phyloP scores from a whole-genome alignment of 2,113 vertebrate genomes.

The Psettodes erumei region DNA sequence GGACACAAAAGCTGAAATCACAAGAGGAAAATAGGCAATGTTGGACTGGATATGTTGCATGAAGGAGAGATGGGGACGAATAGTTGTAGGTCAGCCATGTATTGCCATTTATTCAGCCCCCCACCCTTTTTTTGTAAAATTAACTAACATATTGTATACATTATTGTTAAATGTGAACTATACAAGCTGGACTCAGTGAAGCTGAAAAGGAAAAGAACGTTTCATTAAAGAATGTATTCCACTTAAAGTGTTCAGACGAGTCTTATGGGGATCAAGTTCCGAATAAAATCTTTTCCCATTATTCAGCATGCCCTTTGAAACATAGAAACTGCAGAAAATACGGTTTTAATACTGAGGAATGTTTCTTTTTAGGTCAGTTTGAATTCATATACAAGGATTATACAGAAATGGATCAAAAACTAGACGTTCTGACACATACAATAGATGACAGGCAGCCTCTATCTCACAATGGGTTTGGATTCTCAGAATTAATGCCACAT shows the following conservation, averaged over 20 bases:
- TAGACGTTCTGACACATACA: background rate
- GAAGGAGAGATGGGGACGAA: slow-evolving; percentile 5
- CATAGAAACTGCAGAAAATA: background rate
- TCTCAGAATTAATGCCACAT: background rate
- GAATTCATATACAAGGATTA: background rate
- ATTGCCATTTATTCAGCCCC: background rate
- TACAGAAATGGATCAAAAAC: background rate
- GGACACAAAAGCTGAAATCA: slow-evolving; percentile 19
- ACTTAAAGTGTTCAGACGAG: background rate
- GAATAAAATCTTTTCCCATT: background rate
- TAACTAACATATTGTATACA: slow-evolving; percentile 1
- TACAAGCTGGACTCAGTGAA: background rate
- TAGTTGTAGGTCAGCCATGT: slow-evolving; percentile 17
- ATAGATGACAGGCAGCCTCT: background rate
- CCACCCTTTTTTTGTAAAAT: background rate
- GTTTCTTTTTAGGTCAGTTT: background rate
- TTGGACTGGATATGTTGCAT: slow-evolving; percentile 18
- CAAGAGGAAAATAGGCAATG: background rate
- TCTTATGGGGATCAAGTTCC: background rate
- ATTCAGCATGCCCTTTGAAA: background rate
- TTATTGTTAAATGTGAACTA: background rate
- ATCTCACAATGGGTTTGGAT: background rate
- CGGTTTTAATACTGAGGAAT: background rate
- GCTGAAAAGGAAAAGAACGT: slow-evolving; percentile 14
- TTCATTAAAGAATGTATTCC: slow-evolving; percentile 2